Evolutionary conservation across 2,113 vertebrate genomes (phyloP), one percentile per base, ranked within the genome.

Genomic region (Ageneiosus marmoratus): DNA sequence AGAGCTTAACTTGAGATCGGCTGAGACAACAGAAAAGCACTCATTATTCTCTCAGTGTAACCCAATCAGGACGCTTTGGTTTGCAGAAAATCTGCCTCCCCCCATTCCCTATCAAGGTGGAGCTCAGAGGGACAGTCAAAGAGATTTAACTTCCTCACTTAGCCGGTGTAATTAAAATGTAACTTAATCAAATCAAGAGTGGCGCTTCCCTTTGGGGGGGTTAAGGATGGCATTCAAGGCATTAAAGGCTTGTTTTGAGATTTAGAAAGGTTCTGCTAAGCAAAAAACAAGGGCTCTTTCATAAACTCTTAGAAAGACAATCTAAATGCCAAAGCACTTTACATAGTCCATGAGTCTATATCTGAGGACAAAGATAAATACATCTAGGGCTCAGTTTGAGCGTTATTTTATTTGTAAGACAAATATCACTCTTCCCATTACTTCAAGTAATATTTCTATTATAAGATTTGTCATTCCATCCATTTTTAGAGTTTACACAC

Each of bases 31-130:
- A 90, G 88, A 20, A 83, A 84, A 90, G 89, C 82, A 87, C 89
- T 92, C 92, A 92, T 93, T 91, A 93, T 93, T 92, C 86, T 86
- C 83, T 83, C 87, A 83, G 75, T 88, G 82, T 84, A 88, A 91
- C 86, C 88, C 87, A 90, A 88, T 85, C 81, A 89, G 80, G 82
- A 89, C 87, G 89, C 88, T 91, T 92, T 85, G 85, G 82, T 88
- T 84, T 62, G 65, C 62, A 90, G 84, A 88, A 86, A 81, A 73
- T 56, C 83, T 32, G 24, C 81, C 79, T 63, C 87, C 77, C 77
- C 84, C 65, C 85, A 83, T 48, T 84, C 73, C 51, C 70, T 73
- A 74, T 86, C 86, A 89, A 89, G 83, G 85, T 91, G 90, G 58
- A 80, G 74, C 84, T 87, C 86, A 84, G 86, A 87, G 85, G 86